A percentile compares a stretch with the other conserved stretches of the same genome.
Conservation (phyloP, 2,797 vertebrate genomes). For the Acropternis orthonyx region DNA sequence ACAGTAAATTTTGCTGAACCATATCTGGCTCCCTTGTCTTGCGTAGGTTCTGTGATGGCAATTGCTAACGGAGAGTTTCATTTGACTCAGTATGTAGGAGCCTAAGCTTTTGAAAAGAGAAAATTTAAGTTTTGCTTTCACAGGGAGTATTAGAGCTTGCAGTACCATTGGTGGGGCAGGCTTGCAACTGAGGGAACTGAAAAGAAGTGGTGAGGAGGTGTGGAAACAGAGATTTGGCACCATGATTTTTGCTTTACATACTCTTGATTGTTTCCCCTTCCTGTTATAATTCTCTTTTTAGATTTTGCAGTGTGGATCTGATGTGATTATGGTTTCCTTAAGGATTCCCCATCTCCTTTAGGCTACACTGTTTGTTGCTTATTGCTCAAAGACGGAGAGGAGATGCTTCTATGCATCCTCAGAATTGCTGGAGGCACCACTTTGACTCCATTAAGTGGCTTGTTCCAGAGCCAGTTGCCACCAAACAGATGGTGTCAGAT, state of each 20-base stretch:
- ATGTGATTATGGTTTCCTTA: constrained; percentile 11
- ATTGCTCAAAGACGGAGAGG: background rate
- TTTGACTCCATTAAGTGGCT: background rate
- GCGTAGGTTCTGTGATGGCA: constrained; percentile 20
- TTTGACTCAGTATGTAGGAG: constrained; percentile 14
- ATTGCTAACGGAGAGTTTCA: background rate
- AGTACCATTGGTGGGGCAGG: background rate
- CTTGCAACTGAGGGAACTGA: background rate
- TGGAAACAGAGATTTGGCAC: background rate
- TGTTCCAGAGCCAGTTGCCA: background rate
- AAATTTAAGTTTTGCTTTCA: constrained; percentile 6
- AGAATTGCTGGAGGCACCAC: background rate
- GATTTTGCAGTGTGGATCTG: background rate
- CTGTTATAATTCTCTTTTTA: background rate
- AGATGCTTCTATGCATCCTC: background rate
- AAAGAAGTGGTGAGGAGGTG: background rate
- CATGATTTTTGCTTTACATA: background rate
- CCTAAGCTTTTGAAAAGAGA: constrained; percentile 2
- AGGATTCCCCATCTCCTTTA: constrained; percentile 5
- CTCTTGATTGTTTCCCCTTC: background rate
- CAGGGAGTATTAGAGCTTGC: background rate
- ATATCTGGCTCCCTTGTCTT: constrained; percentile 13
- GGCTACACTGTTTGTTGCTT: background rate
- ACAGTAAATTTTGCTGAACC: background rate
- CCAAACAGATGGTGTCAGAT: background rate